Conservation (phyloP, 2,888 invertebrate genomes). For the Xylota segnis region DNA sequence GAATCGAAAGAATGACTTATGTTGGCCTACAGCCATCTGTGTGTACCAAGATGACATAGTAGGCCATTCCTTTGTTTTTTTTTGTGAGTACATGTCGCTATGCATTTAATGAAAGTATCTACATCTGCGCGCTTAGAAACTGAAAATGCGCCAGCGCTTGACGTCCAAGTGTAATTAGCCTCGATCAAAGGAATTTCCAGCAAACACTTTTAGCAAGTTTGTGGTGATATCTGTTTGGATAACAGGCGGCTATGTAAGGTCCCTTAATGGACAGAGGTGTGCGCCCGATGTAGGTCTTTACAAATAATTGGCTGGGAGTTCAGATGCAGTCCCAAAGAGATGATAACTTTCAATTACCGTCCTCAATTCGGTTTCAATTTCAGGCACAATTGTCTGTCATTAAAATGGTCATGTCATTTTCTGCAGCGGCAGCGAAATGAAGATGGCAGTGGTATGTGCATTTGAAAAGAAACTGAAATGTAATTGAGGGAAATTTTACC, state of each 20-base stretch:
- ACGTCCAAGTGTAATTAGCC: constrained; percentile 68
- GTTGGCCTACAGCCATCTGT: constrained; percentile 18
- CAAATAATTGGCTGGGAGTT: constrained; percentile 22
- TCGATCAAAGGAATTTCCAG: constrained; percentile 54
- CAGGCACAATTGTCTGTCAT: constrained; percentile 20
- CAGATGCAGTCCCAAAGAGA: neutral
- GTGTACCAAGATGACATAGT: constrained; percentile 9
- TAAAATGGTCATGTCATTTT: constrained; percentile 18
- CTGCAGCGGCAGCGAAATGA: constrained; percentile 1
- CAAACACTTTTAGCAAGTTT: constrained; percentile 18
- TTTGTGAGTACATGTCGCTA: constrained; percentile 1
- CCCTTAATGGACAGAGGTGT: constrained; percentile 11
- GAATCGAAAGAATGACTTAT: constrained; percentile 28
- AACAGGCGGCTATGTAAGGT: neutral
- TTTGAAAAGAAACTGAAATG: constrained; percentile 34
- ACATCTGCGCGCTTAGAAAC: constrained; percentile 4
- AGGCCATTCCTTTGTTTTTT: constrained; percentile 24
- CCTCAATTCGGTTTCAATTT: constrained; percentile 51
- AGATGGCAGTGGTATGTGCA: constrained; percentile 33
- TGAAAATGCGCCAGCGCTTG: constrained; percentile 41
- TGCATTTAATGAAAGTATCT: constrained; percentile 45
- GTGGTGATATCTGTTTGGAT: constrained; percentile 14
- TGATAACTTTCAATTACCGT: constrained; percentile 40
- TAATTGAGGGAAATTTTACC: constrained; percentile 49
- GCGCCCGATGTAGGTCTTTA: neutral